Base-by-base conservation (phyloP, 1,140 invertebrate genomes). In the Cyclargus thomasi region DNA sequence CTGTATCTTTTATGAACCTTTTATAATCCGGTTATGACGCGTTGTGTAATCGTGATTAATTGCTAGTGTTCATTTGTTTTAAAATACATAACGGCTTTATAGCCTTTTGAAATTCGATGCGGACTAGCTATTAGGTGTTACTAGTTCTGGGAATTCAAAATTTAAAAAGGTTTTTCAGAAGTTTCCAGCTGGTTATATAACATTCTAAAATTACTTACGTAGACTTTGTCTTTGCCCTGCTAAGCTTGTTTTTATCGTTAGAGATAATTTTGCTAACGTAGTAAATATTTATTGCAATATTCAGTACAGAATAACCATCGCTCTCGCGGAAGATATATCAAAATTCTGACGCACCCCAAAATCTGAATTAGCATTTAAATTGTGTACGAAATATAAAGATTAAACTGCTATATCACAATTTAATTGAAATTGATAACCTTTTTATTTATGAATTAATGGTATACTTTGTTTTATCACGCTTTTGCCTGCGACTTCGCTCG, bases 321-420 rank as follows among this genome's bases (percentile, higher is more conserved):
- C 53, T 8, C 53, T 18, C 7, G 21, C 55, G 8, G 7, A 10
- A 10, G 20, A 59, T 59, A 59, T 59, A 21, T 59, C 55, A 59
- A 59, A 59, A 20, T 59, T 21, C 55, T 10, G 55, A 59, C 55
- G 18, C 20, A 21, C 55, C 55, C 17, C 20, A 18, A 59, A 59
- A 59, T 20, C 20, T 5, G 10, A 18, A 59, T 59, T 59, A 59
- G 55, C 55, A 59, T 59, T 59, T 59, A 59, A 59, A 59, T 59
- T 59, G 55, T 59, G 10, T 59, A 20, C 10, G 20, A 59, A 59
- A 20, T 59, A 59, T 20, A 59, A 59, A 59, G 55, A 59, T 59
- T 59, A 59, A 59, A 59, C 10, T 21, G 29, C 8, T 29, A 8
- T 47, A 47, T 47, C 39, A 47, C 14, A 16, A 47, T 47, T 11